Base-by-base conservation (phyloP, 37 sponge, comb jelly and placozoan genomes). In the Lycopodina hypogea region DNA sequence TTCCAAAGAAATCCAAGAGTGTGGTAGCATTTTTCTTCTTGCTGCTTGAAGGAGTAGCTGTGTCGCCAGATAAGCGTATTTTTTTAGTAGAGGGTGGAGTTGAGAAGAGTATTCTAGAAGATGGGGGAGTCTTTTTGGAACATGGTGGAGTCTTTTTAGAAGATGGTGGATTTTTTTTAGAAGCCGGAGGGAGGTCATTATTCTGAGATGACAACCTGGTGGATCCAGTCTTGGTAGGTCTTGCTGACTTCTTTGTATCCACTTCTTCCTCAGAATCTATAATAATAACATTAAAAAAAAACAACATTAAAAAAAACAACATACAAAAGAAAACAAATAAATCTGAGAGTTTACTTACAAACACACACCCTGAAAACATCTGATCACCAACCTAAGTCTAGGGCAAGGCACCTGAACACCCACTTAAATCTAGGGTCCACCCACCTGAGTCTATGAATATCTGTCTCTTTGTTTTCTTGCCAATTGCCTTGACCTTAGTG, bases 1-100 rank as follows among this genome's bases (percentile, higher is more conserved):
- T 32, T 11, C 92, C 92, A 81, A 91, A 91, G 51, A 83, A 86
- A 11, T 68, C 84, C 0, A 70, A 40, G 8, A 63, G 36, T 11
- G 79, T 70, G 38, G 75, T 37, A 11, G 84, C 58, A 26, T 72
- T 61, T 37, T 72, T 64, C 35, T 66, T 50, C 32, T 65, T 45
- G 18, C 9, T 45, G 48, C 8, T 45, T 45, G 48, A 45, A 45
- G 48, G 48, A 45, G 48, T 12, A 45, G 48, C 48, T 38, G 17
- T 56, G 8, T 74, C 9, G 4, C 39, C 3, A 9, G 23, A 22
- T 29, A 58, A 70, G 68, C 18, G 53, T 56, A 14, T 37, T 58
- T 23, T 1, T 29, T 56, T 34, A 14, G 14, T 56, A n/a, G 50
- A 57, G 21, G n/a, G 26, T 57, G 30, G 15, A 9, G 48, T 28